These are phyloP conservation scores for Marcusenius ussheri DNA, from an alignment of 2,113 vertebrate genomes.

Conservation along the genomic window DNA sequence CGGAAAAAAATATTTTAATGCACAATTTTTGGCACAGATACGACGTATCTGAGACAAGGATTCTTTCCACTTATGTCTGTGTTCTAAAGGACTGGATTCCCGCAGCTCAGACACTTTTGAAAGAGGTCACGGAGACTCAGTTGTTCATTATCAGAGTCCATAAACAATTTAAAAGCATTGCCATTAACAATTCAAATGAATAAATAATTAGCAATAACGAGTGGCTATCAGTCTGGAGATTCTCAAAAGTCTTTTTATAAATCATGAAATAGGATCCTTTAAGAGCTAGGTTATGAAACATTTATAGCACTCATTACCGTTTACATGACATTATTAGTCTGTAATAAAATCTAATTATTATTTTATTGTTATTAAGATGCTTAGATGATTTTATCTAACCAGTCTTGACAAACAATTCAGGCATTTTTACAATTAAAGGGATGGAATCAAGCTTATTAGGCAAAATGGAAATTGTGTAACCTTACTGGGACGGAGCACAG, in stretches of 20 bases:
- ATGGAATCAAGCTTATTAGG: neutral
- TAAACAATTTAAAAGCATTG: neutral
- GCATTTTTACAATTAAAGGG: neutral
- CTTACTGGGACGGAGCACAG: neutral
- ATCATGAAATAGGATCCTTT: neutral
- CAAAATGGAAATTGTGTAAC: neutral
- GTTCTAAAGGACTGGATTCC: neutral
- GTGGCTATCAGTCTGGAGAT: neutral
- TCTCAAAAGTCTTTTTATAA: conserved; percentile 5
- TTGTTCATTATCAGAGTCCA: neutral
- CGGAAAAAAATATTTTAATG: neutral
- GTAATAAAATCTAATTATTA: neutral
- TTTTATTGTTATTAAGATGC: conserved; percentile 2
- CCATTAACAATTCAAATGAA: conserved; percentile 6
- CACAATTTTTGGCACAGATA: neutral
- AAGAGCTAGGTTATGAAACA: neutral
- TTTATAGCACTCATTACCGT: neutral
- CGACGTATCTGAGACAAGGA: neutral
- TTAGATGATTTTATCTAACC: neutral
- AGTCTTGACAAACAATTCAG: neutral
- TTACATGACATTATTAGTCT: neutral
- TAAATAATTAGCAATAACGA: neutral
- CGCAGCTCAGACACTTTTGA: neutral
- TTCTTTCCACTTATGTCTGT: neutral
- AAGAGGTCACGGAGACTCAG: neutral